A percentile compares a stretch with the other conserved stretches of the same genome.
Evolutionary conservation across 1,140 invertebrate genomes (phyloP).

Genomic region (Mylabris phalerata): DNA sequence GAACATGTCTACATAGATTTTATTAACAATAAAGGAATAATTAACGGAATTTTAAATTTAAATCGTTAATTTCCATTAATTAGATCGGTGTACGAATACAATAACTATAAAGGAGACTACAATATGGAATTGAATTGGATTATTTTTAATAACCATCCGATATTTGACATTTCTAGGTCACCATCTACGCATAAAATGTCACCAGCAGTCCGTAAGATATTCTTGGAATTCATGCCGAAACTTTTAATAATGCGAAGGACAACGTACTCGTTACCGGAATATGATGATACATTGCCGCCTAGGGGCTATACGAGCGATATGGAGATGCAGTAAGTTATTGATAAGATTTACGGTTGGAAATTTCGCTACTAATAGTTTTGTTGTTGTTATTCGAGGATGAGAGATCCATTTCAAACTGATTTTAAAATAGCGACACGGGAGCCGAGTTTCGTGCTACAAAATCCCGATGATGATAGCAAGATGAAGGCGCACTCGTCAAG

Average conservation of each 20-base stretch:
- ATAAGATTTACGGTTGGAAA: not conserved
- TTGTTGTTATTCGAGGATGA: constrained; percentile 35
- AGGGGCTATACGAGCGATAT: constrained; percentile 70
- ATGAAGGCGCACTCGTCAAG: constrained; percentile 42
- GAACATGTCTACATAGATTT: too few species aligned
- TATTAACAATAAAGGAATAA: too few species aligned
- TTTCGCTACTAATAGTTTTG: not conserved
- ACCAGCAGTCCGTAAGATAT: constrained; percentile 78
- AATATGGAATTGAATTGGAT: too few species aligned
- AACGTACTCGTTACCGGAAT: constrained; percentile 74
- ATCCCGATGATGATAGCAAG: constrained; percentile 37
- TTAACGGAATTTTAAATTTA: too few species aligned
- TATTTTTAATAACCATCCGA: too few species aligned
- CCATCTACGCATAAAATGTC: constrained; percentile 96
- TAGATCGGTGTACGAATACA: not conserved
- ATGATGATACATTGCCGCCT: constrained; percentile 68
- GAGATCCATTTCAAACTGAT: constrained; percentile 40
- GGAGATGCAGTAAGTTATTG: constrained; percentile 60
- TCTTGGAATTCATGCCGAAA: constrained; percentile 83
- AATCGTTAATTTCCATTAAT: too few species aligned
- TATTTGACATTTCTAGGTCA: constrained; percentile 53
- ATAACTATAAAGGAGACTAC: not conserved
- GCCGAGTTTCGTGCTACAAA: constrained; percentile 41
- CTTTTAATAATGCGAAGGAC: constrained; percentile 83
- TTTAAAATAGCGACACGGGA: constrained; percentile 42